phyloP scores from a whole-genome alignment of 2,888 invertebrate species.

The Schrankia costaestrigalis region DNA sequence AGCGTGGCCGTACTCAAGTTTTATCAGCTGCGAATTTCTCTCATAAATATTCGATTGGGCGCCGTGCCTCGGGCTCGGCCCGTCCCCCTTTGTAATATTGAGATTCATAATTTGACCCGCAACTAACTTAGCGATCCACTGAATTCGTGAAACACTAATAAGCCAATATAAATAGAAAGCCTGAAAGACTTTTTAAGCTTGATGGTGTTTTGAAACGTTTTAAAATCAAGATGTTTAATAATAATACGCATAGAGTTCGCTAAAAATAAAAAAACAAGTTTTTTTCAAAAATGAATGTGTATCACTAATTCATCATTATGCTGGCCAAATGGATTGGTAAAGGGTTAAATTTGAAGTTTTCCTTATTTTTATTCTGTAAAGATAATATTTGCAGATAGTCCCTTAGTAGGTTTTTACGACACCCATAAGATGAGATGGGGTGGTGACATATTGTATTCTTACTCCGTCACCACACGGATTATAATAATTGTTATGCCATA shows the following conservation, averaged over 20 bases:
- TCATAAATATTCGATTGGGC: conserved; percentile 74
- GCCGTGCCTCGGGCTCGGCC: conserved; percentile 36
- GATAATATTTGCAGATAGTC: too few species aligned
- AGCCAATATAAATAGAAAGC: conserved; percentile 33
- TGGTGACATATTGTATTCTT: neutral
- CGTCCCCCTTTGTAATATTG: conserved; percentile 57
- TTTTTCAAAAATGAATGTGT: too few species aligned
- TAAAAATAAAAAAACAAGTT: too few species aligned
- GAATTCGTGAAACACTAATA: conserved; percentile 52
- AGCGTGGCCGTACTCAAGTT: conserved; percentile 43
- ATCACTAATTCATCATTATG: too few species aligned
- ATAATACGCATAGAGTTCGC: too few species aligned
- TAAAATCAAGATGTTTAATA: too few species aligned
- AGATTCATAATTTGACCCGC: conserved; percentile 69
- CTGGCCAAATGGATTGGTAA: too few species aligned
- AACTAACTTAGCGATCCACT: conserved; percentile 51
- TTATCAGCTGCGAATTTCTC: conserved; percentile 73
- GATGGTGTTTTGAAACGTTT: conserved; percentile 8
- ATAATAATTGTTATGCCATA: too few species aligned
- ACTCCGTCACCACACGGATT: neutral
- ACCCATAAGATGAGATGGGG: neutral
- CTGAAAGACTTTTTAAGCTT: conserved; percentile 9
- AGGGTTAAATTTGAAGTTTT: too few species aligned
- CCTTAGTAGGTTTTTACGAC: too few species aligned
- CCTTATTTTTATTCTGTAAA: too few species aligned